Base-by-base conservation (phyloP, 2,113 vertebrate genomes). In the Clupea harengus region DNA sequence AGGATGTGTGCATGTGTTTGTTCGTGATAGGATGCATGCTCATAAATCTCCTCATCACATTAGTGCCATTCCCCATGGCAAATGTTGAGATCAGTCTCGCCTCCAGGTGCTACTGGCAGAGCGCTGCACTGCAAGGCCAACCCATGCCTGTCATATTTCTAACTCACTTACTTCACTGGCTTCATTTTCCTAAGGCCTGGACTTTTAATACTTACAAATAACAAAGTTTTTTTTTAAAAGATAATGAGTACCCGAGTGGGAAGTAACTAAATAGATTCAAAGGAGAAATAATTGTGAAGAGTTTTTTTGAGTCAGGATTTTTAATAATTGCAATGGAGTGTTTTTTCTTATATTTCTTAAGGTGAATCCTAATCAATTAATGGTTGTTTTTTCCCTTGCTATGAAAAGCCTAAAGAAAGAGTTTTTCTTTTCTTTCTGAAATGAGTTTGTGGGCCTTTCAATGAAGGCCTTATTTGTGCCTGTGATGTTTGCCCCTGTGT, bases 41-140 rank as follows among this genome's bases (percentile, higher is more conserved):
- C 64, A 72, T 72, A 72, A 72, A 72, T 72, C 64, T 72, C 64
- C 3, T 72, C 64, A 11, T 72, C 32, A 72, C 64, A 28, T 72
- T 11, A 72, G 64, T 25, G 10, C 10, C 10, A 13, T 72, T 72
- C 25, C 9, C 64, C 28, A 9, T 64, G 20, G 22, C 64, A 28
- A 11, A 28, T 4, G 64, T 10, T 72, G 28, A 72, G 64, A 13
- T 32, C 64, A 28, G 1, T 28, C 64, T 11, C 6, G 9, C n/a
- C 64, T 39, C 39, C 39, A 39, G 39, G 39, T 39, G 39, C 39
- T 39, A 72, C 64, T 72, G 64, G n/a, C 28, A 15, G 4, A 32
- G 9, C 4, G n/a, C 25, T 5, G 60, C 11, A 67, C 6, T 32
- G 64, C 28, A 10, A 72, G 10, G 25, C 32, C 25, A 72, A 10